phyloP scores from a whole-genome alignment of 2,888 invertebrate species.

The Parascotia fuliginaria region DNA sequence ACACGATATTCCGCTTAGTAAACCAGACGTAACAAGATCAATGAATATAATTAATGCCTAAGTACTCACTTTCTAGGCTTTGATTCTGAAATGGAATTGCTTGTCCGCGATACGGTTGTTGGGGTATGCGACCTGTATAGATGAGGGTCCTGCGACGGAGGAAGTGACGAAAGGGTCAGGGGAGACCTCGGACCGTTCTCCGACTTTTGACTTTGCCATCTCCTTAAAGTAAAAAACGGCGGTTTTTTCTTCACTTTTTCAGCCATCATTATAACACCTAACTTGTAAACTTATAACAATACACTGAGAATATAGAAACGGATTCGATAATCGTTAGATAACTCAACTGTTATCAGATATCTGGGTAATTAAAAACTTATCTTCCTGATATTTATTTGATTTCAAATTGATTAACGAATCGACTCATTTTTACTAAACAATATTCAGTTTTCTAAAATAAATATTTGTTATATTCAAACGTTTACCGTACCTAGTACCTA shows the following conservation, averaged over 20 bases:
- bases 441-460: background rate
- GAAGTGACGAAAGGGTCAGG: slow-evolving; percentile 19
- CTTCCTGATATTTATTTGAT: slow-evolving; percentile 20
- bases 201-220: slow-evolving; percentile 62
- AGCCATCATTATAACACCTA: slow-evolving; percentile 67
- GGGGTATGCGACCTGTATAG: slow-evolving; percentile 42
- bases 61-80: slow-evolving; percentile 66
- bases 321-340: slow-evolving; percentile 26
- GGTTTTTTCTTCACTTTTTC: slow-evolving; percentile 73
- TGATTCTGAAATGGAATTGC: slow-evolving; percentile 48
- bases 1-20: slow-evolving; percentile 20
- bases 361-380: slow-evolving; percentile 30
- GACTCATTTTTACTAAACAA: background rate
- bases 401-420: slow-evolving; percentile 25
- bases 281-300: no score
- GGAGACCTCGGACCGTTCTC: slow-evolving; percentile 28
- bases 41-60: slow-evolving; percentile 39
- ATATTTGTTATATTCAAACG: background rate
- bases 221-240: slow-evolving; percentile 67
- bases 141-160: slow-evolving; percentile 28
- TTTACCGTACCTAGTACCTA: background rate
- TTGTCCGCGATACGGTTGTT: slow-evolving; percentile 34
- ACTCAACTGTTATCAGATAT: slow-evolving; percentile 28
- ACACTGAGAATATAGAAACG: slow-evolving; percentile 37
- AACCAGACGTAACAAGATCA: slow-evolving; percentile 29